These are phyloP conservation scores for Thalassoma bifasciatum DNA, from an alignment of 2,113 vertebrate species.

Conservation along the genomic window DNA sequence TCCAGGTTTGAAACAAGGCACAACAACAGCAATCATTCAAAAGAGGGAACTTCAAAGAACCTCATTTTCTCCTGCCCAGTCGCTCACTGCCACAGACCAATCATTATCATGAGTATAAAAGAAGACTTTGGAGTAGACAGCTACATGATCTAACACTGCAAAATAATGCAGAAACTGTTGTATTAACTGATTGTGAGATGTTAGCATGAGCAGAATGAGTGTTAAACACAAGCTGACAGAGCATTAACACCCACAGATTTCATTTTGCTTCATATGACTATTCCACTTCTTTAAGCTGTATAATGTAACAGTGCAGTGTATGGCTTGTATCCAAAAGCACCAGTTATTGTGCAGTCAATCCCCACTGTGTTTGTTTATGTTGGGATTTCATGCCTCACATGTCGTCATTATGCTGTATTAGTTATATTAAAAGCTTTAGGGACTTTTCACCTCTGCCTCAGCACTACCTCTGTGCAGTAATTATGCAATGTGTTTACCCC, in stretches of 20 bases:
- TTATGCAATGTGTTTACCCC: constrained; percentile 18
- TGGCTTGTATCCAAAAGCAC: too few relatives aligned
- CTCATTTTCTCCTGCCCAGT: constrained; percentile 65
- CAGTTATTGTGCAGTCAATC: too few relatives aligned
- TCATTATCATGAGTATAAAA: constrained; percentile 64
- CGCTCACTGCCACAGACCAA: constrained; percentile 60
- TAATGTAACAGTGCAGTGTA: too few relatives aligned
- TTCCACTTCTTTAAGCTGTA: too few relatives aligned
- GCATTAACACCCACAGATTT: neutral
- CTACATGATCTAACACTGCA: constrained; percentile 18
- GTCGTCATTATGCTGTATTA: constrained; percentile 54
- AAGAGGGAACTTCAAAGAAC: constrained; percentile 70
- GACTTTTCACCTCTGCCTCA: constrained; percentile 34
- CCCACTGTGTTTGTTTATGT: constrained; percentile 26
- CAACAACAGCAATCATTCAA: constrained; percentile 61
- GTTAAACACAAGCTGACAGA: neutral
- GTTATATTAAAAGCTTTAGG: neutral
- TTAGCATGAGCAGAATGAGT: constrained; percentile 10
- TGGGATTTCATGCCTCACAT: constrained; percentile 43
- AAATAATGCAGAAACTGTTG: constrained; percentile 18
- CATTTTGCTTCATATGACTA: neutral
- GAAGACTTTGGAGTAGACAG: constrained; percentile 31
- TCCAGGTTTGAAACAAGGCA: constrained; percentile 55
- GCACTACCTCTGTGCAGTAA: neutral
- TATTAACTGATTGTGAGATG: constrained; percentile 13